These are phyloP conservation scores for Cydia splendana DNA, from an alignment of 1,140 invertebrate species.

Conservation along the genomic window DNA sequence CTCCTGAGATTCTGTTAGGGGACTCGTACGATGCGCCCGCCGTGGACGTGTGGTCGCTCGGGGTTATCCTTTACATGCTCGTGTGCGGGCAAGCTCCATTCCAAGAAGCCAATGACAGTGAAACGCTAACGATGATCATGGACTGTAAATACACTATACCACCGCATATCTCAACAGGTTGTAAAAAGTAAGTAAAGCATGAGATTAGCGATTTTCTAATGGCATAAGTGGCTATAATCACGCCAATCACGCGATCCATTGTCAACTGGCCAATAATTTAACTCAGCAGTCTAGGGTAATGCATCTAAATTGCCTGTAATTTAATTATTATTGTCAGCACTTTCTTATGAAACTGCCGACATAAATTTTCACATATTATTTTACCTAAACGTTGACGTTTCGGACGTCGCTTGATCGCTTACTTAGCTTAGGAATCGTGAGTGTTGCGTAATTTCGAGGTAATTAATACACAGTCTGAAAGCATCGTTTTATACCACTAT, in stretches of 20 bases:
- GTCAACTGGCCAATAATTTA: neutral
- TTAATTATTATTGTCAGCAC: neutral
- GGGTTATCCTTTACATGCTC: conserved; percentile 99
- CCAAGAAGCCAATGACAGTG: conserved; percentile 99
- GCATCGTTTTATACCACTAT: neutral
- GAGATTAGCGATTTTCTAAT: neutral
- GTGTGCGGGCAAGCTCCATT: conserved; percentile 98
- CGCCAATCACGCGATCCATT: neutral
- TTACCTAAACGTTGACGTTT: no score
- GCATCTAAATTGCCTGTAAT: neutral
- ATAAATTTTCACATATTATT: no score
- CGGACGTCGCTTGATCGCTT: no score
- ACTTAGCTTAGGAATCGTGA: no score
- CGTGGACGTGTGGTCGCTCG: conserved; percentile 99
- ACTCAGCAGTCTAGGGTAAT: neutral
- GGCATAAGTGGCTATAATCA: neutral
- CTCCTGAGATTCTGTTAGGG: conserved; percentile 98
- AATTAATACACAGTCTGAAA: neutral
- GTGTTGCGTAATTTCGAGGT: no score
- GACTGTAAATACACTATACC: conserved; percentile 99
- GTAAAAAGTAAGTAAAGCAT: conserved; percentile 84
- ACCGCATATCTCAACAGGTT: conserved; percentile 91
- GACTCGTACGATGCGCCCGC: conserved; percentile 96
- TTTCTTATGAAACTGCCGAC: no score
- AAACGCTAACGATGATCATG: conserved; percentile 99